Evolutionary conservation across 1,140 invertebrate species (phyloP).

Genomic region (Drosophila repleta): DNA sequence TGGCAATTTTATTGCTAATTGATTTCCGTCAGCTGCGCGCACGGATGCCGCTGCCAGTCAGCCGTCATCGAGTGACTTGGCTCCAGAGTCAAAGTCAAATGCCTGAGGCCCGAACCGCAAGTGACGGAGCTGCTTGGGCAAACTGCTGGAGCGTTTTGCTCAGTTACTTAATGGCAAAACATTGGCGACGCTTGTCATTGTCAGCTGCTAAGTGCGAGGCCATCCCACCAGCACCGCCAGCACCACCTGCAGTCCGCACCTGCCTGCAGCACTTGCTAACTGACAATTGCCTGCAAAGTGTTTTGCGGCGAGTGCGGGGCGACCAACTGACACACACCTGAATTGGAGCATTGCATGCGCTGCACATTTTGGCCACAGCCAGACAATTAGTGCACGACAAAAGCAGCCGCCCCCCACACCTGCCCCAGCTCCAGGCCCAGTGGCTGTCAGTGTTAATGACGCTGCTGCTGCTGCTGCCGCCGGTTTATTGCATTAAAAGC

Average conservation of each 20-base stretch:
- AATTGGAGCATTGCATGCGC: constrained; percentile 73
- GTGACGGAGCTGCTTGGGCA: constrained; percentile 75
- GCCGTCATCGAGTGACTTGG: constrained; percentile 22
- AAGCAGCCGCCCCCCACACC: constrained; percentile 20
- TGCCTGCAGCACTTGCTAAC: constrained; percentile 38
- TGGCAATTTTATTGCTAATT: constrained; percentile 76
- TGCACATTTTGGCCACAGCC: constrained; percentile 73
- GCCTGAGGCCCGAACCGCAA: constrained; percentile 65
- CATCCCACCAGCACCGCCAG: background rate
- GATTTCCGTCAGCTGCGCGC: constrained; percentile 51
- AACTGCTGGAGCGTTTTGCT: constrained; percentile 45
- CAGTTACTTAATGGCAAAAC: constrained; percentile 46
- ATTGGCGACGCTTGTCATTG: constrained; percentile 56
- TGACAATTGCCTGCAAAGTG: constrained; percentile 80
- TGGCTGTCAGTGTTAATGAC: constrained; percentile 68
- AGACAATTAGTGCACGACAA: constrained; percentile 78
- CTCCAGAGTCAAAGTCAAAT: constrained; percentile 18
- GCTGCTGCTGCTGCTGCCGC: constrained; percentile 44
- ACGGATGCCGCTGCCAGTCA: background rate
- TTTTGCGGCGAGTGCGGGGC: constrained; percentile 66
- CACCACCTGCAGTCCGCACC: background rate
- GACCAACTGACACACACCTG: constrained; percentile 79
- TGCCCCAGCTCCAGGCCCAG: constrained; percentile 7
- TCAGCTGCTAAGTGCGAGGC: constrained; percentile 73
- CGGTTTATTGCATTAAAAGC: constrained; percentile 80